These are phyloP conservation scores for Microhierax caerulescens DNA, from an alignment of 2,797 vertebrate genomes.

Conservation along the genomic window DNA sequence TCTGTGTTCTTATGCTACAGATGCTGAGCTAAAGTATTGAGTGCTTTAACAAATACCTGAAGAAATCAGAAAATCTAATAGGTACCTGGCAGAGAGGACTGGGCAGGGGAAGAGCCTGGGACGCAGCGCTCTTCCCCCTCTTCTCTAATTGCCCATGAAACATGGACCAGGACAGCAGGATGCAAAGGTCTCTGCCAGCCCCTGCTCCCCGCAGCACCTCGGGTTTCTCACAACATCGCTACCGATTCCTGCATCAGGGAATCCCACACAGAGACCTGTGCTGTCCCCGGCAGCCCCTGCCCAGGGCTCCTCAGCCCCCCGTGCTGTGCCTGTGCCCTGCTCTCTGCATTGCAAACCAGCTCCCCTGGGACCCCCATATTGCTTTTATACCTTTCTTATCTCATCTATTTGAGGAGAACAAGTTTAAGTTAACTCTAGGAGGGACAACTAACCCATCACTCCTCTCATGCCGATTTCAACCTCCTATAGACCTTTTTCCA, in stretches of 20 bases:
- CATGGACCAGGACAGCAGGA: not conserved
- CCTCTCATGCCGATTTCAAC: not conserved
- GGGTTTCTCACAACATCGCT: not conserved
- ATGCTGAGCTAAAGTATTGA: not conserved
- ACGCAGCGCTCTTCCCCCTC: not conserved
- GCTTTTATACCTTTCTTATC: not conserved
- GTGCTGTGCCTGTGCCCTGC: not conserved
- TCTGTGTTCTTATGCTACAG: not conserved
- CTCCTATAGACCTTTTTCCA: not conserved
- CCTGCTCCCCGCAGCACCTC: not conserved
- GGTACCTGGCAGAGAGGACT: not conserved
- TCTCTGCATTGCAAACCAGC: not conserved
- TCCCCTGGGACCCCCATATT: not conserved
- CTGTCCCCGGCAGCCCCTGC: not conserved
- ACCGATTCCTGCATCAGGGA: not conserved
- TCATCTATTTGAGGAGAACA: not conserved
- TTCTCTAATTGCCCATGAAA: not conserved
- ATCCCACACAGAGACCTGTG: not conserved
- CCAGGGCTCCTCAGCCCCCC: fast-evolving
- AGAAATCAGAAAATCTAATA: not conserved
- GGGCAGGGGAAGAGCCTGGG: not conserved
- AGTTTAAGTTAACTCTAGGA: not conserved
- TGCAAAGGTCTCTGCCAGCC: not conserved
- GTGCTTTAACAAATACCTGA: not conserved
- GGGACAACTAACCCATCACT: not conserved